phyloP scores from a whole-genome alignment of 2,797 vertebrate species.

The Karalla daura region DNA sequence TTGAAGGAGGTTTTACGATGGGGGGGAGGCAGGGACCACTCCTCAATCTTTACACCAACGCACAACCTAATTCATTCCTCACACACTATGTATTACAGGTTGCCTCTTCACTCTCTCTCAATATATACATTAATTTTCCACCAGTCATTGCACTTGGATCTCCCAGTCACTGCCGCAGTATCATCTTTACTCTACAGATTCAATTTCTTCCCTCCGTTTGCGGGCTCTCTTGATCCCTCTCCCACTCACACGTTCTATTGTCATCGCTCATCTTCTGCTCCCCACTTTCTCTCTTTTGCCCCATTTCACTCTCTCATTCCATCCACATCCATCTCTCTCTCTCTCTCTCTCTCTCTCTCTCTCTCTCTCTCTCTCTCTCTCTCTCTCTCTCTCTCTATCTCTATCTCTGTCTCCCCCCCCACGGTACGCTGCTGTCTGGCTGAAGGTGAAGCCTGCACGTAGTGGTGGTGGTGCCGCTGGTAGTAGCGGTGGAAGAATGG shows the following conservation, averaged over 20 bases:
- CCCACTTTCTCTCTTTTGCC: conserved; percentile 32
- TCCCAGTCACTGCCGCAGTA: neutral
- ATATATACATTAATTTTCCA: neutral
- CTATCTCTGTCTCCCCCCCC: conserved; percentile 57
- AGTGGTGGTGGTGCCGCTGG: conserved; percentile 45
- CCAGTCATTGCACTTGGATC: conserved; percentile 7
- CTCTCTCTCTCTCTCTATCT: too few species aligned
- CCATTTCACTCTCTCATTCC: conserved; percentile 42
- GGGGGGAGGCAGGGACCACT: conserved; percentile 49
- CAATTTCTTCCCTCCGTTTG: conserved; percentile 15
- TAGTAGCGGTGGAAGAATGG: conserved; percentile 64
- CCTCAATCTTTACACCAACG: conserved; percentile 27
- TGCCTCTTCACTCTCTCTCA: neutral
- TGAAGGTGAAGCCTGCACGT: conserved; percentile 30
- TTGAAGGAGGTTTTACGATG: conserved; percentile 65
- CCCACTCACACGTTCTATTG: neutral
- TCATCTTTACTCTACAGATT: conserved; percentile 15
- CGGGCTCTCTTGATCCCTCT: neutral
- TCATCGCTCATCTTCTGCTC: conserved; percentile 26
- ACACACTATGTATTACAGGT: conserved; percentile 17
- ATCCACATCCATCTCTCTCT: conserved; percentile 38
- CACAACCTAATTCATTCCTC: conserved; percentile 30
- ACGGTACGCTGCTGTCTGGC: conserved; percentile 36
- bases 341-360: conserved; percentile 32
- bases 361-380: conserved; percentile 35